Base-by-base conservation (phyloP, 2,797 vertebrate species). In the Picus viridis region DNA sequence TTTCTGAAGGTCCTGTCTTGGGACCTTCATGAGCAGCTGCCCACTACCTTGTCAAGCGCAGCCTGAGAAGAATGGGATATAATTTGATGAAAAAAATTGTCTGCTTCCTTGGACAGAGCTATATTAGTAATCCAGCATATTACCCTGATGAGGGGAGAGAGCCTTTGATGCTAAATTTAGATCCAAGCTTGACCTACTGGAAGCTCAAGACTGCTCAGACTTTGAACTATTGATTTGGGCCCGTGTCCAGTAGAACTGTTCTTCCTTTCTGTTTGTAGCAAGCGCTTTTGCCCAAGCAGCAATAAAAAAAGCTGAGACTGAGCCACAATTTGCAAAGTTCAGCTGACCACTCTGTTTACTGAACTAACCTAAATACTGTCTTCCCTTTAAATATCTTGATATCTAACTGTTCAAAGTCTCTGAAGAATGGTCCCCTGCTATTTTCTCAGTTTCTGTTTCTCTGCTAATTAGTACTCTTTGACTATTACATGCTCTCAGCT, bases 381-480 rank as follows among this genome's bases (percentile, higher is more conserved):
- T 87, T 93, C 56, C 20, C 29, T 88, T 88, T 29, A 69, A 80
- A n/a, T 90, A n/a, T 54, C 45, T 87, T 86, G 36, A 75, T 63
- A 69, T 29, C 8, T 79, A 87, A 54, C 80, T 67, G 34, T 69
- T 79, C 75, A 76, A 59, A 63, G 12, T 54, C 24, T 88, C 64
- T 75, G 19, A 68, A 84, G 73, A 92, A 58, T 36, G 79, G 71
- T 73, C 16, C 20, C 18, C 24, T 87, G 51, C 4, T 16, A 90
- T 88, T 90, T 88, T 70, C 70, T 68, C 49, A 47, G 41, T 89
- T 88, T 47, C 49, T 71, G 1, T 83, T 90, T 94, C 57, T 71
- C 79, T 83, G 41, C 73, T 92, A 90, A 71, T 93, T 93, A 78
- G 29, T 74, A 10, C 81, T 81, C 20, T 86, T 53, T 80, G 39